phyloP scores from a whole-genome alignment of 2,113 vertebrate genomes.

The Anolis carolinensis region DNA sequence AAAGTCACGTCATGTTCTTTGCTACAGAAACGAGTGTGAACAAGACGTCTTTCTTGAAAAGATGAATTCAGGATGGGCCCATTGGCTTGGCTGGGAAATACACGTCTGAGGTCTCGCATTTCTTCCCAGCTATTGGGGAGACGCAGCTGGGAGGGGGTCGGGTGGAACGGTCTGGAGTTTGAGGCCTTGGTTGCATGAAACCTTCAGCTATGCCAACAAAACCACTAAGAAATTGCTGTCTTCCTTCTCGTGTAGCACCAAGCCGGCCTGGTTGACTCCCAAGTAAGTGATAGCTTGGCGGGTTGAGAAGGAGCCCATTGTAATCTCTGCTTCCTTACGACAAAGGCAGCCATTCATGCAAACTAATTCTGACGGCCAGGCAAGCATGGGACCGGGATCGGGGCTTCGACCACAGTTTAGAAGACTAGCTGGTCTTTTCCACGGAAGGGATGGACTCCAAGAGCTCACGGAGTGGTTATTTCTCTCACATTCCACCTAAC shows the following conservation, averaged over 20 bases:
- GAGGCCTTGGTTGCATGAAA: conserved; percentile 29
- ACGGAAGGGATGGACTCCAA: conserved; percentile 16
- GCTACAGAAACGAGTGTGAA: conserved; percentile 1
- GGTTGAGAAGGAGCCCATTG: conserved; percentile 74
- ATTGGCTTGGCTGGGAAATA: not conserved
- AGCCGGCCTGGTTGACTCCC: conserved; percentile 52
- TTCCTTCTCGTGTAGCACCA: conserved; percentile 68
- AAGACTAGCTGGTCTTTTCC: conserved; percentile 58
- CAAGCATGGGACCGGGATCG: conserved; percentile 60
- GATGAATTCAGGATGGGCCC: not conserved
- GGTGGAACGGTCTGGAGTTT: not conserved
- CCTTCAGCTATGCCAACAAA: conserved; percentile 65
- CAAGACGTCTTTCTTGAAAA: conserved; percentile 19
- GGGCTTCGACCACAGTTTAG: conserved; percentile 63
- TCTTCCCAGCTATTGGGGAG: conserved; percentile 29
- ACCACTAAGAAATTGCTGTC: conserved; percentile 77
- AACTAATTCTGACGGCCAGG: conserved; percentile 58
- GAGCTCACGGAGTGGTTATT: not conserved
- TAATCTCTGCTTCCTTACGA: conserved; percentile 66
- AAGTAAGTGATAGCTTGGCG: conserved; percentile 48
- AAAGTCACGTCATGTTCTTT: not conserved
- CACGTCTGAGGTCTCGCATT: rapidly evolving
- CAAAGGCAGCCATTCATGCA: conserved; percentile 77
- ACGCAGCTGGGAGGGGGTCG: not conserved
- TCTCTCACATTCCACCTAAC: not conserved